These are phyloP conservation scores for Carcinoscorpius rotundicauda DNA, from an alignment of 1,140 invertebrate genomes.

Conservation along the genomic window DNA sequence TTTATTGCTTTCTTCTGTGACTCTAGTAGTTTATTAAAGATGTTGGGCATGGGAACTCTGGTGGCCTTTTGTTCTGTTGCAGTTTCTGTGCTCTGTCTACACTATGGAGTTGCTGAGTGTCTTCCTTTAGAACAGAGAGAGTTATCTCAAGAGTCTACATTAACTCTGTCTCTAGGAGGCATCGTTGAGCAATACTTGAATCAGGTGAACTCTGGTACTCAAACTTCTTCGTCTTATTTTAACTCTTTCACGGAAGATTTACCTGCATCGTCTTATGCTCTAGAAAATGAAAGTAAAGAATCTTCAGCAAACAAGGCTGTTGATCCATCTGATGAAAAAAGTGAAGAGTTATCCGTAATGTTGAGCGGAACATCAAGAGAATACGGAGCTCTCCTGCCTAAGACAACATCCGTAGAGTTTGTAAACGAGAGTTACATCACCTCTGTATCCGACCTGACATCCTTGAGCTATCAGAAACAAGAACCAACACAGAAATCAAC, in stretches of 20 bases:
- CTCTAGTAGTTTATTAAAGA: too few species aligned
- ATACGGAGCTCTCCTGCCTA: conserved; percentile 6
- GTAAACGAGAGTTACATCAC: conserved; percentile 21
- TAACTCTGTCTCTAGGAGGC: background rate
- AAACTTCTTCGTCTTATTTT: conserved; percentile 1
- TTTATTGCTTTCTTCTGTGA: too few species aligned
- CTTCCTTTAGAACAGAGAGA: conserved; percentile 8
- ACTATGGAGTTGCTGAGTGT: conserved; percentile 8
- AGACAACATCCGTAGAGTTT: conserved; percentile 19
- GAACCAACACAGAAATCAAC: conserved; percentile 14
- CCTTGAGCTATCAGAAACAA: conserved; percentile 10
- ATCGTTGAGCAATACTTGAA: background rate
- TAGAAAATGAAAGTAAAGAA: background rate
- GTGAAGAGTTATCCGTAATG: too few species aligned
- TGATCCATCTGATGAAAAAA: background rate
- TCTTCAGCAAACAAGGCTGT: background rate
- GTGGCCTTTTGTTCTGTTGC: conserved; percentile 13
- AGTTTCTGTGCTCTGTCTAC: conserved; percentile 14
- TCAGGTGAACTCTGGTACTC: background rate
- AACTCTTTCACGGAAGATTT: background rate
- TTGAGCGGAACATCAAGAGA: background rate
- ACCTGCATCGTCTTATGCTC: too few species aligned
- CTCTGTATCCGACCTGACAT: conserved; percentile 12
- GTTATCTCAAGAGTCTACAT: background rate
- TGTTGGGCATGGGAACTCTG: conserved; percentile 20